Evolutionary conservation across 2,113 vertebrate genomes (phyloP).

Genomic region (Clarias macrocephalus): DNA sequence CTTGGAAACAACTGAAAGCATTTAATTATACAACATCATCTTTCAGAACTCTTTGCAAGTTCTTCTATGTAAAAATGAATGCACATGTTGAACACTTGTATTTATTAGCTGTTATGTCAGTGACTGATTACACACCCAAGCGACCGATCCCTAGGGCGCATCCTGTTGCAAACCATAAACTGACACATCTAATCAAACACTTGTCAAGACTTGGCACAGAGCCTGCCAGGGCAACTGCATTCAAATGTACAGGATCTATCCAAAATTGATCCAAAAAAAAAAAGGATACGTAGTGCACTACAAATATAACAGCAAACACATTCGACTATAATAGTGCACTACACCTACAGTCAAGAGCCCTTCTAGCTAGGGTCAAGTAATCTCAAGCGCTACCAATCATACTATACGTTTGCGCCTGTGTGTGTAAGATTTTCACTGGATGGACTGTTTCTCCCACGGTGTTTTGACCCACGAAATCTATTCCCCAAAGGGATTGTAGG

Average conservation of each 20-base stretch:
- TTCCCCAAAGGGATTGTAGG: slow-evolving; percentile 31
- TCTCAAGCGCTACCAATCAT: not conserved
- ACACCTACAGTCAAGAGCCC: not conserved
- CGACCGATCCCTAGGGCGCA: not conserved
- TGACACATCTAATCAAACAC: not conserved
- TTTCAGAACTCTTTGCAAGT: not conserved
- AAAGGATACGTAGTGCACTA: not conserved
- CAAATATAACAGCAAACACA: not conserved
- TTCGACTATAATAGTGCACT: not conserved
- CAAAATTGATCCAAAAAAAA: not conserved
- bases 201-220: not conserved
- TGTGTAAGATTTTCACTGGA: not conserved
- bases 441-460: not conserved
- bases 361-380: slow-evolving; percentile 16
- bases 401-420: not conserved
- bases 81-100: not conserved
- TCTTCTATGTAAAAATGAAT: not conserved
- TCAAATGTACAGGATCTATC: not conserved
- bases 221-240: not conserved
- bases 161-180: not conserved
- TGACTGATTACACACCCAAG: not conserved
- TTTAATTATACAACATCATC: not conserved
- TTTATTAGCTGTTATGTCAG: not conserved
- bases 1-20: not conserved
- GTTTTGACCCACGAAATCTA: slow-evolving; percentile 21